Percentiles rank a stretch among this genome's conserved stretches.
Conservation (phyloP, 2,797 vertebrate species). For the Ispidina lecontei region DNA sequence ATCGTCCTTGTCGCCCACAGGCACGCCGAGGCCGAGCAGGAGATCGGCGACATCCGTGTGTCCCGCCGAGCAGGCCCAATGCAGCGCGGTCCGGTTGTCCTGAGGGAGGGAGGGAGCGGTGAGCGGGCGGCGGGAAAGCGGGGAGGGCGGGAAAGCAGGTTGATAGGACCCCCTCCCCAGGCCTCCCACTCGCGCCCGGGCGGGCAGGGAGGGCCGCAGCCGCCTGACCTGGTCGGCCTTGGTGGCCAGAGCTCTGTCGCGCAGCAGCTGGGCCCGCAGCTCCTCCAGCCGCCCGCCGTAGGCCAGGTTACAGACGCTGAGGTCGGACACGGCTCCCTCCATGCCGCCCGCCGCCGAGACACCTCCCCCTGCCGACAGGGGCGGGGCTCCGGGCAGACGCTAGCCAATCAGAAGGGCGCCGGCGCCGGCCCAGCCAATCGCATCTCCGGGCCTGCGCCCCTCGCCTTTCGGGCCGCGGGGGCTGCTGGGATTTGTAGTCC, state of each 20-base stretch:
- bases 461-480: rapidly evolving
- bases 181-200: not conserved
- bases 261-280: conserved; percentile 82
- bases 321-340: conserved; percentile 86
- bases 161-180: not conserved
- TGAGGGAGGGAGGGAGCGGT: conserved; percentile 15
- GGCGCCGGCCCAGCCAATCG: not conserved
- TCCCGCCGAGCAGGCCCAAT: conserved; percentile 97
- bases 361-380: not conserved
- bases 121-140: not conserved
- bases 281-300: conserved; percentile 87
- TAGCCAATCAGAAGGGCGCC: conserved; percentile 4
- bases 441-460: not conserved
- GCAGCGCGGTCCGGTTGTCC: conserved; percentile 90
- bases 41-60: conserved; percentile 88
- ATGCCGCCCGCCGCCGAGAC: conserved; percentile 44
- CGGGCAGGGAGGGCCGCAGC: not conserved
- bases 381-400: not conserved
- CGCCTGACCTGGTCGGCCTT: conserved; percentile 89
- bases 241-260: conserved; percentile 85
- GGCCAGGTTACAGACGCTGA: conserved; percentile 91
- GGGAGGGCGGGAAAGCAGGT: not conserved
- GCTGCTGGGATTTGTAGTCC: not conserved
- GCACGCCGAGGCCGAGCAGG: conserved; percentile 87
- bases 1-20: conserved; percentile 91